Evolutionary conservation across 35 echinoderm and acorn worm genomes (phyloP), one percentile per base, ranked within the genome.

Genomic region (Stichopus chloronotus): DNA sequence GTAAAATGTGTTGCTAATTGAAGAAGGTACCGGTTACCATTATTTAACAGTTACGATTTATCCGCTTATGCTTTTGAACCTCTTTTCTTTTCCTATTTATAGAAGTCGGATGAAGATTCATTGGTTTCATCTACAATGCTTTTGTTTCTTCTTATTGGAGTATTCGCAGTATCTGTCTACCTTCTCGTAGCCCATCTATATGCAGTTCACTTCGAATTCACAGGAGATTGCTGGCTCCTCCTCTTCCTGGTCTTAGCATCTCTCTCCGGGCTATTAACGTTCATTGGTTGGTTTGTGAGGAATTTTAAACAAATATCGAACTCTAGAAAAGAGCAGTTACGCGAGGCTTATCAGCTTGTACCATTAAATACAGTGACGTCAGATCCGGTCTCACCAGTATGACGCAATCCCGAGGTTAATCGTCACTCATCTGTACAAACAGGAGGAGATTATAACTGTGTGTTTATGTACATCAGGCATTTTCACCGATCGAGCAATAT

Each of bases 171-270:
- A 0, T 89, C 87, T 7, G 87, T 89, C 1, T 89, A 89, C 87
- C 21, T 89, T 19, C 59, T 89, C 9, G 12, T 89, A 16, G 87
- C 87, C 52, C 87, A 89, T 59, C 57, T 89, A 20, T 71, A 89
- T 61, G 87, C 87, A 7, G 87, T 89, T 13, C 5, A 89, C 17
- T 89, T 89, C 17, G 63, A 69, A 71, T 89, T 89, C 59, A 63
- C 87, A 0, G 87, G 87, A 54, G 87, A 89, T 17, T 89, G 87
- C 52, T 89, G 87, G 87, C 59, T 89, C 17, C 87, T 89, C n/a
- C 19, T 89, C 21, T 71, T 65, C 65, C 57, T 89, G 14, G 87
- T 72, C 12, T 8, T 89, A 72, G 87, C 87, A 4, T 89, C 87
- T 13, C 59, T 89, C 57, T 63, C 23, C 20, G 87, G 87, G 7